phyloP scores from a whole-genome alignment of 2,797 vertebrate species.

The Lagorchestes hirsutus region DNA sequence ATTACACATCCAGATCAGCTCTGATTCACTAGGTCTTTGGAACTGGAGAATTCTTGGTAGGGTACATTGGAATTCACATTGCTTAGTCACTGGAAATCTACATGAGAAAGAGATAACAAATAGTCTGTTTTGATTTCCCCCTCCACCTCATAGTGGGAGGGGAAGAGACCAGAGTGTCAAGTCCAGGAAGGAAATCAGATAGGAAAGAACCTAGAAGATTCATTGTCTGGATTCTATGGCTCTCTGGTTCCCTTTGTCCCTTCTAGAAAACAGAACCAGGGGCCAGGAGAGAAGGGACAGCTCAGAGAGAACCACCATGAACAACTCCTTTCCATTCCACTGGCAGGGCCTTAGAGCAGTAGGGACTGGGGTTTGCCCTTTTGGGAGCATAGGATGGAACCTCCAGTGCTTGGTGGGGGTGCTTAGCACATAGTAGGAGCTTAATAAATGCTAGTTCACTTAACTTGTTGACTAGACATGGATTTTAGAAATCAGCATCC shows the following conservation, averaged over 20 bases:
- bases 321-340: not conserved
- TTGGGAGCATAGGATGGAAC: not conserved
- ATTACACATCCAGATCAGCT: not conserved
- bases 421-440: not conserved
- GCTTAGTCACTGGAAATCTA: not conserved
- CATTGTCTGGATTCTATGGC: not conserved
- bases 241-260: not conserved
- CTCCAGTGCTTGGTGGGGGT: not conserved
- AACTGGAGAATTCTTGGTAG: not conserved
- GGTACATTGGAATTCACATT: not conserved
- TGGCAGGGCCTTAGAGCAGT: constrained; percentile 8
- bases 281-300: not conserved
- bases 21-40: not conserved
- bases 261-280: not conserved
- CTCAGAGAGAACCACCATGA: not conserved
- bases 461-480: not conserved
- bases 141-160: not conserved
- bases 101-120: not conserved
- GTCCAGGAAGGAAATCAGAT: not conserved
- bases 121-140: not conserved
- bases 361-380: constrained; percentile 15
- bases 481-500: constrained; percentile 57
- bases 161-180: not conserved
- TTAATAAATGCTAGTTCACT: constrained; percentile 45
- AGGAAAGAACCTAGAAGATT: not conserved